A percentile compares a stretch with the other conserved stretches of the same genome.
phyloP scores from a whole-genome alignment of 2,888 invertebrate species.

The Minunthozetes semirufus region DNA sequence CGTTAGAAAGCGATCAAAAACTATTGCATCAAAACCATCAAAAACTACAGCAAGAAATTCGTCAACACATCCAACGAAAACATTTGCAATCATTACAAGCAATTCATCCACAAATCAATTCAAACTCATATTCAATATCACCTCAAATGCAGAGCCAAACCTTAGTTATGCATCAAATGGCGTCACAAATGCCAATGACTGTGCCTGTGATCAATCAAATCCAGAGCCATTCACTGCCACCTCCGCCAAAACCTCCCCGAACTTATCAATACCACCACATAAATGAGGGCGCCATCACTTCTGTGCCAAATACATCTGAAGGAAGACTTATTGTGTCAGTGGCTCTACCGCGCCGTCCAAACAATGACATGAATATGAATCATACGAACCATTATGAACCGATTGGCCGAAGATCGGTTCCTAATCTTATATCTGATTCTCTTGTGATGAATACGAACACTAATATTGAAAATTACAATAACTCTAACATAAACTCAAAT shows the following conservation, averaged over 20 bases:
- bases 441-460: background rate
- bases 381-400: background rate
- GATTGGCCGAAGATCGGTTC: background rate
- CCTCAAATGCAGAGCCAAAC: background rate
- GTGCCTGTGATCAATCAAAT: background rate
- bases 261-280: slow-evolving; percentile 38
- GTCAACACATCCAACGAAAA: slow-evolving; percentile 4
- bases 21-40: background rate
- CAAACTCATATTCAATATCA: background rate
- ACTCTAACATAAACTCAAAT: background rate
- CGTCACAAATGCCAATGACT: background rate
- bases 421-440: background rate
- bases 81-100: background rate
- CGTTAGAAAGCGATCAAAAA: background rate
- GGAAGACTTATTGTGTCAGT: slow-evolving; percentile 35
- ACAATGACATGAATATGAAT: background rate
- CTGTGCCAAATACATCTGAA: slow-evolving; percentile 27
- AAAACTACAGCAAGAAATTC: slow-evolving; percentile 1
- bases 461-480: slow-evolving; percentile 4
- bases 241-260: slow-evolving; percentile 39
- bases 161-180: background rate
- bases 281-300: slow-evolving; percentile 19
- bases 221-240: background rate
- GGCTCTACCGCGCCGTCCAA: slow-evolving; percentile 22
- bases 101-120: background rate